phyloP scores from a whole-genome alignment of 2,797 vertebrate species.

The Anniella stebbinsi region DNA sequence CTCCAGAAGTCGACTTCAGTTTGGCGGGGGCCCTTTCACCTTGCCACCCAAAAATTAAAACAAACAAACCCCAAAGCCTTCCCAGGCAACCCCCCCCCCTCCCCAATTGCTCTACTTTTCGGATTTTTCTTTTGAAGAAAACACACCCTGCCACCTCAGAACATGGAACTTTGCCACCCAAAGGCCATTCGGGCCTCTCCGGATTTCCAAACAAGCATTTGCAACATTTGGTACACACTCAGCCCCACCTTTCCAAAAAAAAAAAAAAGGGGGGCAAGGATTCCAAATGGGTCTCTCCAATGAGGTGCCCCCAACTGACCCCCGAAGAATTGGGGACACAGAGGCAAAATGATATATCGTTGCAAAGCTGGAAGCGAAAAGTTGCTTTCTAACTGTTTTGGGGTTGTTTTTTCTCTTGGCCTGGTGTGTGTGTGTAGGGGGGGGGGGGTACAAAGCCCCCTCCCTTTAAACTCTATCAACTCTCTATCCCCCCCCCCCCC shows the following conservation, averaged over 20 bases:
- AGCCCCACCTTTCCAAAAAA: too few relatives aligned
- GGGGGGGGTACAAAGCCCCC: neutral
- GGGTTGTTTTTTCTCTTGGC: neutral
- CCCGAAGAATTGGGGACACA: neutral
- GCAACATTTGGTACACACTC: neutral
- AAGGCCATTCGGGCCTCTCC: neutral
- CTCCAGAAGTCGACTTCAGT: neutral
- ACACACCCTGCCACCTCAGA: neutral
- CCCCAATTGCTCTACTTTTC: neutral
- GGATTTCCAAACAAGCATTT: neutral
- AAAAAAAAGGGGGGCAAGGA: too few relatives aligned
- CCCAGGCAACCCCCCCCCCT: too few relatives aligned
- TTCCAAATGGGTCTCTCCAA: too few relatives aligned
- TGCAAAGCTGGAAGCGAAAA: neutral
- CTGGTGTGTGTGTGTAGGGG: too few relatives aligned
- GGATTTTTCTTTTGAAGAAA: neutral
- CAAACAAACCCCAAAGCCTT: neutral
- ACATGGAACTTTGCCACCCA: neutral
- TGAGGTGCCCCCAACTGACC: neutral
- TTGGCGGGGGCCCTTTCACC: too few relatives aligned
- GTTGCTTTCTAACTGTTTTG: rapidly evolving
- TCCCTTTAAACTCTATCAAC: neutral
- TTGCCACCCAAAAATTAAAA: neutral
- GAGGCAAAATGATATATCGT: neutral
- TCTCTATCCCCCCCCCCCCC: neutral